phyloP scores from a whole-genome alignment of 1,140 invertebrate species.

The Caenorhabditis remanei region DNA sequence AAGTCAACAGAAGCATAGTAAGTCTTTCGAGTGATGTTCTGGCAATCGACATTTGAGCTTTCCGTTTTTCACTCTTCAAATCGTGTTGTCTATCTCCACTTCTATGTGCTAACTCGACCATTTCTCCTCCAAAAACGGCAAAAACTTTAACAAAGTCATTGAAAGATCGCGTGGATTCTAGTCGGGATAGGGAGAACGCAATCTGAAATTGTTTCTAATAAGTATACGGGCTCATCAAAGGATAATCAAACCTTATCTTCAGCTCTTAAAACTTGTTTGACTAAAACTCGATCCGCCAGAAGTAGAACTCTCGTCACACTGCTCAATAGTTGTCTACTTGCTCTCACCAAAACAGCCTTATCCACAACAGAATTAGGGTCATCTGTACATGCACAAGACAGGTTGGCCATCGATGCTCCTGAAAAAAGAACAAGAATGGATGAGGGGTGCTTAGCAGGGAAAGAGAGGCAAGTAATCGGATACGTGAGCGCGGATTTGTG shows the following conservation, averaged over 20 bases:
- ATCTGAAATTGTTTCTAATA: conserved; percentile 79
- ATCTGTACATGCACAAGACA: conserved; percentile 70
- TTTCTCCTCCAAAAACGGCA: conserved; percentile 96
- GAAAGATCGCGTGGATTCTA: conserved; percentile 95
- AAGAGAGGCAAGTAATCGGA: conserved; percentile 46
- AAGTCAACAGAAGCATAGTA: conserved; percentile 96
- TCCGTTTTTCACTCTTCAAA: conserved; percentile 91
- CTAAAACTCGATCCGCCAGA: conserved; percentile 96
- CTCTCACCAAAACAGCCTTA: conserved; percentile 86
- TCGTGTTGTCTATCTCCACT: conserved; percentile 81
- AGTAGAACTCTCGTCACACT: conserved; percentile 96
- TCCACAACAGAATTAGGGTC: conserved; percentile 79
- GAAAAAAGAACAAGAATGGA: conserved; percentile 46
- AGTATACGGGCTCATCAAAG: background rate
- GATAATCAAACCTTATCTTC: conserved; percentile 88
- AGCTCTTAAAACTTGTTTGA: conserved; percentile 92
- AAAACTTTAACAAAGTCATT: conserved; percentile 99
- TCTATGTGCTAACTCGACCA: conserved; percentile 96
- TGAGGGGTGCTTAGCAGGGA: conserved; percentile 32
- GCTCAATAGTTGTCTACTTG: conserved; percentile 90
- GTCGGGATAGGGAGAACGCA: conserved; percentile 78
- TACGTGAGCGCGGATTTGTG: conserved; percentile 38
- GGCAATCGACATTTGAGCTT: conserved; percentile 94
- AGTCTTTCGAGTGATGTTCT: conserved; percentile 86
- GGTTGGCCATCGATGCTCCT: conserved; percentile 76